Evolutionary conservation across 2,888 invertebrate species (phyloP).

Genomic region (Ennomos fuscantarius): DNA sequence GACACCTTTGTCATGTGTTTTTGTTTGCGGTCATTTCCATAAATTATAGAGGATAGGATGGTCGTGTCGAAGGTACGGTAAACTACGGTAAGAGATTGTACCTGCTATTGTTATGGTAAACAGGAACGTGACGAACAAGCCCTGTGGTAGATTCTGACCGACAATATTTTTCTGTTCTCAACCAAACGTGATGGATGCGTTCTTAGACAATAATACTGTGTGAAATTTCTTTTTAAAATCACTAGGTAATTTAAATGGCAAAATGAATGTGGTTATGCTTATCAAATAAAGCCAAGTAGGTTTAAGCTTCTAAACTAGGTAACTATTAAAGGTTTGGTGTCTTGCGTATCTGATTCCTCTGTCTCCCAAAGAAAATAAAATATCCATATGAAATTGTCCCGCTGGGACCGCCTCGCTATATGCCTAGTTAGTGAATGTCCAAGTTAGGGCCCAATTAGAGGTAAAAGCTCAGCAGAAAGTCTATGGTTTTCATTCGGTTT

Average conservation of each 20-base stretch:
- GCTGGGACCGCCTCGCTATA: background rate
- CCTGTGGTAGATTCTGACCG: conserved; percentile 68
- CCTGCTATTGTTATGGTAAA: conserved; percentile 82
- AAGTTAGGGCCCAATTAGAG: conserved; percentile 77
- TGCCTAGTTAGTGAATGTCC: conserved; percentile 51
- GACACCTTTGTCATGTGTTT: conserved; percentile 83
- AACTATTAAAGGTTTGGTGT: conserved; percentile 14
- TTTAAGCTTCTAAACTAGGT: conserved; percentile 8
- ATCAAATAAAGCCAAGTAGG: conserved; percentile 12
- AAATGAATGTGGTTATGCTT: conserved; percentile 6
- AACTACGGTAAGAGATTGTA: conserved; percentile 53
- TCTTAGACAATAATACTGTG: conserved; percentile 33
- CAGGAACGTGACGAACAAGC: conserved; percentile 71
- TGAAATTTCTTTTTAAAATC: background rate
- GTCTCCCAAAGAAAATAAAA: conserved; percentile 39
- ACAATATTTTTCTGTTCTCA: conserved; percentile 32
- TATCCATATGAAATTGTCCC: conserved; percentile 40
- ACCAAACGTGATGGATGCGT: conserved; percentile 36
- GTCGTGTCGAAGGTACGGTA: conserved; percentile 52
- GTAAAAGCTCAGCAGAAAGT: conserved; percentile 60
- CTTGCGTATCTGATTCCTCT: conserved; percentile 31
- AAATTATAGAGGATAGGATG: conserved; percentile 77
- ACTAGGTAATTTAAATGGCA: background rate
- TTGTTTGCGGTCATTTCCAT: conserved; percentile 83
- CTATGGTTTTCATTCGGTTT: conserved; percentile 58